Evolutionary conservation across 2,113 vertebrate genomes (phyloP), one percentile per base, ranked within the genome.

Genomic region (Oenanthe oenanthe): DNA sequence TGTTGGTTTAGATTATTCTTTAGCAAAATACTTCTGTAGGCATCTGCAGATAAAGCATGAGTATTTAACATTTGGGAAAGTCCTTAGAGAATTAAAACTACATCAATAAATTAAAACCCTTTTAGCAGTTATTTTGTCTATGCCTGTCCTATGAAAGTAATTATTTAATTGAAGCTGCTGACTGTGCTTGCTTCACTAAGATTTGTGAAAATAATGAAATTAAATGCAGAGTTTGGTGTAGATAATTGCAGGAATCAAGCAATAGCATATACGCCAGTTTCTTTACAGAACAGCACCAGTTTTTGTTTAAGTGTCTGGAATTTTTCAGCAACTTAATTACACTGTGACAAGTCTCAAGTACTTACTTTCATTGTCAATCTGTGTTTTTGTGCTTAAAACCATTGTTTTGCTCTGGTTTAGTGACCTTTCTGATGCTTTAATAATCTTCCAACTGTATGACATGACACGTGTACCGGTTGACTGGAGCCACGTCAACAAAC

Each of bases 361-460:
- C 40, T 89, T 85, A 17, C 16, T 83, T 75, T 43, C 17, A 45
- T 43, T 56, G n/a, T 81, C 38, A 42, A 1, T 51, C 50, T 45
- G n/a, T 58, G 18, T 5, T 80, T 58, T 60, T 60, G 21, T 88
- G 71, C 68, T 78, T 70, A 60, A 80, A 76, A 32, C 2, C 11
- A 3, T 29, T 88, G 40, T 62, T 96, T 60, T 68, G 24, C 50
- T 86, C 70, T 67, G 80, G 96, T 96, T 91, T 97, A 98, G 98
- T 98, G 98, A 99, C 97, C 98, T 98, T 62, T 92, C 90, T 58
- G 98, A 98, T 94, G 98, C 98, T 58, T 87, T 98, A 93, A 98
- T 98, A 75, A 98, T 98, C 83, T 98, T 99, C 93, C 99, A 99
- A 97, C 97, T 99, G 53, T 99, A 99, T 43, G 98, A 99, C 80